Base-by-base conservation (phyloP, 2,888 invertebrate genomes). In the Andrena camellia region DNA sequence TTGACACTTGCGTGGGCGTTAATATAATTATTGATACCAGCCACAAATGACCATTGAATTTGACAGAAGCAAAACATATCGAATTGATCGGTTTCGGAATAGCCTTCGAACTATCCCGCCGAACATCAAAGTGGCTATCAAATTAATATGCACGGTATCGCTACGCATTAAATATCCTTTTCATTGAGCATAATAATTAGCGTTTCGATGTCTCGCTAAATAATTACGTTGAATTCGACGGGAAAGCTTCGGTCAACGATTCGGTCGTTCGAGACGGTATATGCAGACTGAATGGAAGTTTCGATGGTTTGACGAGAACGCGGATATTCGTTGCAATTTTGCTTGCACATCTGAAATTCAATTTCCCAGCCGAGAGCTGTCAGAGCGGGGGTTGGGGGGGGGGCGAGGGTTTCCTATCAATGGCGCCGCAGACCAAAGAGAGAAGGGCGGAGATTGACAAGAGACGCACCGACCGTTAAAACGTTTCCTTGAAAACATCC, bases 391-490 rank as follows among this genome's bases (percentile, higher is more conserved):
- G n/a, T n/a, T n/a, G n/a, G n/a, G 72, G 63, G 59, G 57, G 17
- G 5, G 42, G 17, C 17, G 1, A 42, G 17, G 42, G 42, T 17
- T 83, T 74, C 63, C 71, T 78, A 57, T 81, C 85, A 48, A 78
- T 77, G 74, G 31, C 29, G 70, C 71, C 59, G 83, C 77, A 29
- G 63, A 72, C 50, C 59, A 78, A 67, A 83, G 80, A 66, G 83
- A 79, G 85, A 83, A 85, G 84, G 85, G 81, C 84, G 78, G 84
- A 83, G 82, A 86, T 90, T 83, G 81, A 87, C 87, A 84, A 86
- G 62, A 79, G 83, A 72, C 77, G 74, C 62, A 26, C 17, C 50
- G 42, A 60, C 42, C 83, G 72, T 67, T 72, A 78, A 83, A 83
- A 64, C 67, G 83, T 67, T 75, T 60, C 62, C 78, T 69, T 48